phyloP scores from a whole-genome alignment of 2,888 invertebrate genomes.

The Ctenicera cuprea region DNA sequence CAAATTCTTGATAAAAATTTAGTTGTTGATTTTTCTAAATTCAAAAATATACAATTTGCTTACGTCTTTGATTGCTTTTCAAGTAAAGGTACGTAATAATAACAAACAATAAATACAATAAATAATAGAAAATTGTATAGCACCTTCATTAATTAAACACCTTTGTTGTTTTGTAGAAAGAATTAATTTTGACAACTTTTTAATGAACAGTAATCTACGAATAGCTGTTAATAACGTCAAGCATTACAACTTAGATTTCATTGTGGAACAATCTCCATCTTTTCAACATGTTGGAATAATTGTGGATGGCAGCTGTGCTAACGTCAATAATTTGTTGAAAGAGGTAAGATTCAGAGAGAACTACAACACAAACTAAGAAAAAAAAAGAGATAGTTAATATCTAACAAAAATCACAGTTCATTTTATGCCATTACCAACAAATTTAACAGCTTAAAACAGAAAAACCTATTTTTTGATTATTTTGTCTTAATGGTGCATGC shows the following conservation, averaged over 20 bases:
- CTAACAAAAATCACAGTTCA: too few relatives aligned
- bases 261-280: neutral
- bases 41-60: neutral
- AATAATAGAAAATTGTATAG: too few relatives aligned
- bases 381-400: too few relatives aligned
- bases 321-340: constrained; percentile 34
- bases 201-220: constrained; percentile 8
- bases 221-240: constrained; percentile 3
- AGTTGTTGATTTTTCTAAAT: neutral
- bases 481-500: too few relatives aligned
- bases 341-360: too few relatives aligned
- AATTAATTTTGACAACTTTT: neutral
- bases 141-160: too few relatives aligned
- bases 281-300: constrained; percentile 5
- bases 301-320: constrained; percentile 50
- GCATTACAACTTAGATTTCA: neutral
- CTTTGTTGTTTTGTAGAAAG: constrained; percentile 19
- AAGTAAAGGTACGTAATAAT: neutral
- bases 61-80: constrained; percentile 10
- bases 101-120: neutral
- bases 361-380: too few relatives aligned
- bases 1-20: constrained; percentile 5
- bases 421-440: too few relatives aligned
- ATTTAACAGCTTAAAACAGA: too few relatives aligned
- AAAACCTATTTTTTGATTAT: too few relatives aligned